Evolutionary conservation across 2,888 invertebrate species (phyloP), one percentile per base, ranked within the genome.

Genomic region (Incurvaria masculella): DNA sequence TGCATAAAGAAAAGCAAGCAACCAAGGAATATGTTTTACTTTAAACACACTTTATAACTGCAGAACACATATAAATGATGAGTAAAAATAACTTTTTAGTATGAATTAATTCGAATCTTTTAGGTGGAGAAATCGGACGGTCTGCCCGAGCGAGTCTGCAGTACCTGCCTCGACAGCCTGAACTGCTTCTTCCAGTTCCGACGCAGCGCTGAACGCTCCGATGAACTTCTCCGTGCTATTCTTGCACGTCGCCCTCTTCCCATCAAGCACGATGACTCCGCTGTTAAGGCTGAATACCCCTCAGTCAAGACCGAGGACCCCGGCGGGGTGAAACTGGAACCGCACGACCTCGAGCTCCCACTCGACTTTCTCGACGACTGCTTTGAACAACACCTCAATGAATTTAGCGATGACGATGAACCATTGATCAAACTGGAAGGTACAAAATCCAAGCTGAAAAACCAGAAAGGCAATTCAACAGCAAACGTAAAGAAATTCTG

Each of bases 81-180:
- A n/a, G n/a, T n/a, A n/a, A n/a, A n/a, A n/a, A n/a, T n/a, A n/a
- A n/a, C n/a, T n/a, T n/a, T n/a, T n/a, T n/a, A n/a, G n/a, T n/a
- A n/a, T n/a, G n/a, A n/a, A n/a, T n/a, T n/a, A n/a, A n/a, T n/a
- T n/a, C n/a, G n/a, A n/a, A n/a, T 17, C 26, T 48, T 51, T n/a
- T 44, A 54, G 54, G 17, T 54, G 18, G 41, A 46, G 14, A 45
- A 44, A 26, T 45, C 47, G 17, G 54, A 54, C 46, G 52, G 54
- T 2, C 40, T 54, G 11, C 54, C 54, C 3, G 52, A 52, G 33
- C 51, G 52, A 44, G 44, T 54, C 17, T 54, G 54, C 46, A 27
- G 43, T 19, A 11, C 48, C 5, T 54, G 54, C 38, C 20, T 54
- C 17, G 21, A 27, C 18, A 50, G 44, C 19, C 26, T 54, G 14